Evolutionary conservation across 2,113 vertebrate genomes (phyloP), one percentile per base, ranked within the genome.

Genomic region (Conger conger): DNA sequence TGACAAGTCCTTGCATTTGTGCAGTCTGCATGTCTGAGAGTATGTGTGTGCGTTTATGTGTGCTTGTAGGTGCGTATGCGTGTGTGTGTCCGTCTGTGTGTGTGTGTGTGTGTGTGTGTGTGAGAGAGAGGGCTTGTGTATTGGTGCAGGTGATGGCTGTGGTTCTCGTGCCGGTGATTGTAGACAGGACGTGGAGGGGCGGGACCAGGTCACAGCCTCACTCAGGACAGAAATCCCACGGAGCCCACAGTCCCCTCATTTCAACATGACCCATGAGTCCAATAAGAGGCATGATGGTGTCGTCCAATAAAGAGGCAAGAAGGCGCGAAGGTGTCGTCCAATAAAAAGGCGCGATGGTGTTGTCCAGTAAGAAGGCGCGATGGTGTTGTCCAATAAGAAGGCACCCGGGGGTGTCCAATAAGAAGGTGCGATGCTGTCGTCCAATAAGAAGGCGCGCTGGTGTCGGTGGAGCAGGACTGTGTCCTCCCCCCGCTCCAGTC

Each of bases 71-170:
- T 53, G 50, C 15, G 50, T 53, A 15, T 53, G 50, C 15, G 50
- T 15, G 50, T 15, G 50, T 53, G 50, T 15, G 50, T n/a, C n/a
- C n/a, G 50, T 53, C 50, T 53, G 54, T 57, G 40, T 42, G 1
- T 42, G 40, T 42, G 40, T 42, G 40, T 57, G 54, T 57, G 54
- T 20, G 54, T 18, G 18, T 57, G 54, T 20, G 23, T 6, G 0
- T 18, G 36, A 20, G 35, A 20, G 40, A 16, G 36, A 30, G 79
- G 23, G 20, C 13, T 27, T 80, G 38, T 45, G 38, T 80, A 50
- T 80, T 80, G 11, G 38, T 45, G 40, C 18, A 86, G 89, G 79
- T 86, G 86, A 91, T 54, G 73, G 38, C 76, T 88, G 89, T 86
- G 81, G 15, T 17, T 27, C 18, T 63, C 20, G 3, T 57, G 54